Evolutionary conservation across 1,140 invertebrate species (phyloP), one percentile per base, ranked within the genome.

Genomic region (Papilio aristodemus): DNA sequence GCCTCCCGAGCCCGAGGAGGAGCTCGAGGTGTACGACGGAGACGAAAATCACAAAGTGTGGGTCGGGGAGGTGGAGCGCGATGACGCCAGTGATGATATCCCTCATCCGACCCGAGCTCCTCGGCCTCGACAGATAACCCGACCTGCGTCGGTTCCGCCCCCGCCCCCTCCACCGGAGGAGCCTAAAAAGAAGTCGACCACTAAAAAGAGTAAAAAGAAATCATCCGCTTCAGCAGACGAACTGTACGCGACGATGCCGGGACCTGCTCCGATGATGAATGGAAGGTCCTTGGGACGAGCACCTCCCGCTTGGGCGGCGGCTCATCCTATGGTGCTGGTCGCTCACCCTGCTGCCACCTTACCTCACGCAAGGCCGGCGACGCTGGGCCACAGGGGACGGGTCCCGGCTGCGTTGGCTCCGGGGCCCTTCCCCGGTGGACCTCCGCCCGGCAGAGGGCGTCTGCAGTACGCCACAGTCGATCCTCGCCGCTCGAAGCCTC

Each of bases 1-100:
- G 22, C 94, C 94, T 13, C 91, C 93, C 2, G 93, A 93, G 11
- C 93, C 94, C 19, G 93, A 93, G n/a, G 95, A 96, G 72, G 95
- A 96, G 50, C 90, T 95, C 0, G 96, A 95, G 64, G 93, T 97
- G 22, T 97, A 96, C 82, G 97, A 97, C 80, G 96, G 96, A 0
- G 96, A 98, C 80, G 97, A 98, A 83, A 98, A 98, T 80, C 97
- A 98, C 83, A 98, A 98, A 89, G 95, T 98, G 1, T 98, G 97
- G 97, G 95, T 95, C 0, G 95, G 95, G 8, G 95, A 95, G 43
- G 93, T 95, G 67, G 96, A 97, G 71, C 94, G 96, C 7, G 94
- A 95, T 69, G 94, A 94, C 76, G 93, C 92, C 50, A 92, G 93
- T 58, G 96, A 97, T 77, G 95, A 96, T 38, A 94, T 96, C 62